Evolutionary conservation across 2,888 invertebrate genomes (phyloP).

Genomic region (Cosmorhoe ocellata): DNA sequence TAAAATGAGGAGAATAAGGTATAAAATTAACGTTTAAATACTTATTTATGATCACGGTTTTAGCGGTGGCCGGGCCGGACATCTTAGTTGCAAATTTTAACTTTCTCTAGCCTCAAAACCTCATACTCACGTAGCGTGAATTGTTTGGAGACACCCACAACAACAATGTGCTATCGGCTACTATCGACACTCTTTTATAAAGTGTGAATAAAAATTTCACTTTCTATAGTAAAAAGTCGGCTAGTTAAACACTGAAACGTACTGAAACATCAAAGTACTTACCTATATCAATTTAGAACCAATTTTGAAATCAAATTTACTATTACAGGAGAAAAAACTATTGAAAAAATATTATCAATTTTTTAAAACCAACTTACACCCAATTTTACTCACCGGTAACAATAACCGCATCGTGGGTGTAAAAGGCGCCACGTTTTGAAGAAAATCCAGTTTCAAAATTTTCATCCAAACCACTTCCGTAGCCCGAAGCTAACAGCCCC

Average conservation of each 20-base stretch:
- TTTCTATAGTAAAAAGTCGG: conserved; percentile 6
- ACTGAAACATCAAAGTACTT: conserved; percentile 34
- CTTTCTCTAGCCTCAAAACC: conserved; percentile 82
- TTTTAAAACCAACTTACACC: too few species aligned
- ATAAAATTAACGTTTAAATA: conserved; percentile 28
- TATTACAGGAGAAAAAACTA: too few species aligned
- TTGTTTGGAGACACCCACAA: conserved; percentile 64
- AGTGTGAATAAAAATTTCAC: conserved; percentile 28
- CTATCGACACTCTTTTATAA: conserved; percentile 17
- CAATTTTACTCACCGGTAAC: conserved; percentile 66
- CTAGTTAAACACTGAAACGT: neutral
- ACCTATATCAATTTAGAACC: conserved; percentile 78
- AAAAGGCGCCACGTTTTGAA: conserved; percentile 64
- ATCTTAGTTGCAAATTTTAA: conserved; percentile 68
- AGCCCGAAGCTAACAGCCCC: conserved; percentile 52
- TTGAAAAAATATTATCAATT: too few species aligned
- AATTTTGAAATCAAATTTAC: too few species aligned
- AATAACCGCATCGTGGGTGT: conserved; percentile 75
- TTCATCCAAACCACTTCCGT: conserved; percentile 58
- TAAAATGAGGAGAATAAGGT: conserved; percentile 25
- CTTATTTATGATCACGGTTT: conserved; percentile 45
- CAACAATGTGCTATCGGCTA: conserved; percentile 34
- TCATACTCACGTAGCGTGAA: conserved; percentile 65
- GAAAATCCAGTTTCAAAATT: conserved; percentile 59
- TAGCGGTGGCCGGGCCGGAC: conserved; percentile 58